phyloP scores from a whole-genome alignment of 2,888 invertebrate genomes.

The Agonopterix subpropinquella region DNA sequence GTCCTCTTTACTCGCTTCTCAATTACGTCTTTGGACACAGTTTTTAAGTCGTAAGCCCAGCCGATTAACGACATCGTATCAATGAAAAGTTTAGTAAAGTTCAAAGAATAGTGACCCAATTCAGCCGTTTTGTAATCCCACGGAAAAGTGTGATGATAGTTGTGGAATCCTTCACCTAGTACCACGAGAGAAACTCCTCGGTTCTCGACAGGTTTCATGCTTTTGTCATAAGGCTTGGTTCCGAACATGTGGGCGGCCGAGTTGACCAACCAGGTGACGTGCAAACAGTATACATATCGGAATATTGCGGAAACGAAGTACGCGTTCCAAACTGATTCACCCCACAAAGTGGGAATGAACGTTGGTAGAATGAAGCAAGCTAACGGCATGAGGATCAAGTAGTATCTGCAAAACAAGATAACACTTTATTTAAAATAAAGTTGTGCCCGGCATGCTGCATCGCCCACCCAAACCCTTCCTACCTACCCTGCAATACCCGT shows the following conservation, averaged over 20 bases:
- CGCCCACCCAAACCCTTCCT: no score
- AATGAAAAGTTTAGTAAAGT: constrained; percentile 84
- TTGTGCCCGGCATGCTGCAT: no score
- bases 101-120: constrained; percentile 81
- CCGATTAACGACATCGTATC: constrained; percentile 88
- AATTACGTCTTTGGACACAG: constrained; percentile 81
- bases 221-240: constrained; percentile 84
- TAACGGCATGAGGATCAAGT: constrained; percentile 82
- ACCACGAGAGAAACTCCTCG: constrained; percentile 78
- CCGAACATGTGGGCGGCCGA: constrained; percentile 88
- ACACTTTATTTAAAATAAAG: no score
- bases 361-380: constrained; percentile 86
- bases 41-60: constrained; percentile 91
- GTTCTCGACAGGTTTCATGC: constrained; percentile 86
- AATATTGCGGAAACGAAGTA: constrained; percentile 82
- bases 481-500: no score
- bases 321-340: constrained; percentile 79
- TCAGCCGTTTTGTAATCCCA: constrained; percentile 91
- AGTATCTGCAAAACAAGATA: constrained; percentile 77
- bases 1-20: constrained; percentile 82
- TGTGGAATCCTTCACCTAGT: constrained; percentile 89
- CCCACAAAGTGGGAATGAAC: constrained; percentile 84
- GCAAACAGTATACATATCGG: constrained; percentile 85
- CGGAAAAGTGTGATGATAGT: constrained; percentile 90
- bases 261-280: constrained; percentile 88